Evolutionary conservation across 2,888 invertebrate genomes (phyloP).

Genomic region (Asteroscopus sphinx): DNA sequence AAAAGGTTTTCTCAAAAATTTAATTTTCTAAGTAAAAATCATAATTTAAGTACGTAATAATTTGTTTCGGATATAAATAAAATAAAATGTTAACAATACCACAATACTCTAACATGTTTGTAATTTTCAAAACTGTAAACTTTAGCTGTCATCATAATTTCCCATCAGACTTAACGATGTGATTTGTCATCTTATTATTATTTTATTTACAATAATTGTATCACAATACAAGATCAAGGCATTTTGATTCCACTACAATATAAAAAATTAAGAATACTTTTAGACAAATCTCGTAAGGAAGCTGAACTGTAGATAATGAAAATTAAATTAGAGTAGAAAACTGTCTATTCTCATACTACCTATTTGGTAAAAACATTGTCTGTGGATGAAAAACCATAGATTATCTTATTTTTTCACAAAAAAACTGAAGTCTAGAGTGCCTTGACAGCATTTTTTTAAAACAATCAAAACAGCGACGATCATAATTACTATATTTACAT

Average conservation of each 20-base stretch:
- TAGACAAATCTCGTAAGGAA: neutral
- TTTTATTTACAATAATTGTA: slow-evolving; percentile 74
- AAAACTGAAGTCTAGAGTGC: slow-evolving; percentile 8
- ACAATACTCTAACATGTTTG: slow-evolving; percentile 6
- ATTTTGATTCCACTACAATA: slow-evolving; percentile 51
- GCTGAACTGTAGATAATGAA: neutral
- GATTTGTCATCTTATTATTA: slow-evolving; percentile 52
- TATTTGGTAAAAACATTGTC: neutral
- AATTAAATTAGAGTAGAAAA: neutral
- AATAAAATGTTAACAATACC: slow-evolving; percentile 33
- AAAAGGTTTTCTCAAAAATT: too few species aligned
- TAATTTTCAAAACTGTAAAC: slow-evolving; percentile 6
- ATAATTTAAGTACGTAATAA: neutral
- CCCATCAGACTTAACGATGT: slow-evolving; percentile 51
- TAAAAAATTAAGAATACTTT: neutral
- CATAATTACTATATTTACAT: slow-evolving; percentile 51
- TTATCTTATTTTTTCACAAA: too few species aligned
- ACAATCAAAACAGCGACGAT: slow-evolving; percentile 49
- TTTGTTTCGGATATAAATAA: neutral
- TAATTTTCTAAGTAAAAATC: neutral
- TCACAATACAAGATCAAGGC: slow-evolving; percentile 82
- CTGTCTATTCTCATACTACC: neutral
- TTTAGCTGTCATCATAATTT: slow-evolving; percentile 18
- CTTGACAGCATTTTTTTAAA: slow-evolving; percentile 32
- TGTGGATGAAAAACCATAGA: neutral